phyloP scores from a whole-genome alignment of 2,797 vertebrate species.

The Ctenosaura bakeri region DNA sequence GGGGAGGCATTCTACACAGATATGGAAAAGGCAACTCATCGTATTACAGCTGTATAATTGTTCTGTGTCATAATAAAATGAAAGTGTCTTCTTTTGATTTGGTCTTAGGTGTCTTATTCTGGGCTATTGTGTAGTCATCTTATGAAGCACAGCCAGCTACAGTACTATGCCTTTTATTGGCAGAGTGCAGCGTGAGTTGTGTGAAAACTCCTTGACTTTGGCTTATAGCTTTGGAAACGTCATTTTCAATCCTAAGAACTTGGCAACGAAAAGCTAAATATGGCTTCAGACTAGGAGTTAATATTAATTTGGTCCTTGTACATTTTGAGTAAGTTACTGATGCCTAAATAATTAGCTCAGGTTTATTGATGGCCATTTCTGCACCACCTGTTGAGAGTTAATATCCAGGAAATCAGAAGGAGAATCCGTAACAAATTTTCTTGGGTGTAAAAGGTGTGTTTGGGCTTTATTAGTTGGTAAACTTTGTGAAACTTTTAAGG shows the following conservation, averaged over 20 bases:
- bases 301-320: neutral
- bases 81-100: neutral
- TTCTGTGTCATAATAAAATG: neutral
- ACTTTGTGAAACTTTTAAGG: no score
- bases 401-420: neutral
- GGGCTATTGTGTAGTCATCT: neutral
- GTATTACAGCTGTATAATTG: neutral
- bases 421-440: neutral
- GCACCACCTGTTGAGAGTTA: neutral
- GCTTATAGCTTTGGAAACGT: neutral
- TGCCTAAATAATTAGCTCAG: neutral
- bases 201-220: neutral
- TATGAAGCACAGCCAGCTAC: neutral
- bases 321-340: neutral
- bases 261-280: neutral
- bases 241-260: neutral
- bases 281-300: neutral
- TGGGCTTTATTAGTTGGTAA: neutral
- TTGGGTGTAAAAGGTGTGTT: neutral
- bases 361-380: neutral
- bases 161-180: neutral
- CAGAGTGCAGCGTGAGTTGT: neutral
- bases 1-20: neutral
- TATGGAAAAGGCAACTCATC: neutral
- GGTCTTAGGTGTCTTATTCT: neutral